Evolutionary conservation across 2,113 vertebrate species (phyloP).

Genomic region (Mionectes macconnelli): DNA sequence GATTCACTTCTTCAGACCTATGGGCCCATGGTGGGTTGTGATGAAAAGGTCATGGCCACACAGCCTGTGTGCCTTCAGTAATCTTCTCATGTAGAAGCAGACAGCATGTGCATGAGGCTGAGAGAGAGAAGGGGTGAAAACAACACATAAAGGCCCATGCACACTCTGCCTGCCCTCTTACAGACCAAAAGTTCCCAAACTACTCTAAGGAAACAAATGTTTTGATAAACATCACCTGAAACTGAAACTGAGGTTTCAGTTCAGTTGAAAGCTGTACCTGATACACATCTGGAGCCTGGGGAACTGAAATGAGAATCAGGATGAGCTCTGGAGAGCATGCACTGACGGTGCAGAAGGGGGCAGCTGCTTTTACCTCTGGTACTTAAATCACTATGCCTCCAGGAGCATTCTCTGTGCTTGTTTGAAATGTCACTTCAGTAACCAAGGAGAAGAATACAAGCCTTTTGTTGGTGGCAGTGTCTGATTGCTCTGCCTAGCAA

Average conservation of each 20-base stretch:
- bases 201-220: background rate
- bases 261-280: background rate
- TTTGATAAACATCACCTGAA: background rate
- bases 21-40: background rate
- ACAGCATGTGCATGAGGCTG: too few relatives aligned
- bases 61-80: background rate
- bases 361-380: background rate
- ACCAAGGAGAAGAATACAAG: background rate
- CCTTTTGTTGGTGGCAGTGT: background rate
- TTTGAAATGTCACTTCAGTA: background rate
- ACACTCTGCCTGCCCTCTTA: background rate
- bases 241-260: background rate
- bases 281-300: background rate
- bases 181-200: background rate
- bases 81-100: background rate
- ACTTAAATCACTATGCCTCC: background rate
- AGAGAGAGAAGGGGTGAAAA: background rate
- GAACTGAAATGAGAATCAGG: background rate
- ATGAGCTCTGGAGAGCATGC: background rate
- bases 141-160: rapidly evolving
- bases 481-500: background rate
- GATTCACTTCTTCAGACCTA: background rate
- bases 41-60: background rate
- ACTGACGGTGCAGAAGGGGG: background rate
- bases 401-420: background rate